Evolutionary conservation across 2,797 vertebrate genomes (phyloP).

Genomic region (Mormyrops boulengeri): DNA sequence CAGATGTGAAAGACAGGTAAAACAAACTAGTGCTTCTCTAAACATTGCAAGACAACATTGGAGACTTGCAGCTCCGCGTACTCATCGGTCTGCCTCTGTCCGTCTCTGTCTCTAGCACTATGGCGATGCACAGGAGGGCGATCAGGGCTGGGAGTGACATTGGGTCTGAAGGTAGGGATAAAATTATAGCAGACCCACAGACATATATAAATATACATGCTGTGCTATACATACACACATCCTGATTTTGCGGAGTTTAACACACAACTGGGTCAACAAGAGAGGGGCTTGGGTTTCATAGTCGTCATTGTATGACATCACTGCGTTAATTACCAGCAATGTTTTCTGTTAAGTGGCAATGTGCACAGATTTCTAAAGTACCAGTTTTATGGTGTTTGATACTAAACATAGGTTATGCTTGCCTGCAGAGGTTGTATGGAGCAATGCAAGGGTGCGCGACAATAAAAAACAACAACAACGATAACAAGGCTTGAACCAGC

Average conservation of each 20-base stretch:
- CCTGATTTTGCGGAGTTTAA: not conserved
- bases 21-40: not conserved
- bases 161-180: not conserved
- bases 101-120: slow-evolving; percentile 12
- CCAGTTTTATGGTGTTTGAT: not conserved
- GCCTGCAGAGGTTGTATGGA: not conserved
- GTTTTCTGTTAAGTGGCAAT: not conserved
- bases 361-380: not conserved
- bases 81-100: not conserved
- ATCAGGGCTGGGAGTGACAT: no score
- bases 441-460: not conserved
- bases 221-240: not conserved
- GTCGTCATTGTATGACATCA: not conserved
- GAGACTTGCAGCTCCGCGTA: not conserved
- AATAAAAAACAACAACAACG: not conserved
- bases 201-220: not conserved
- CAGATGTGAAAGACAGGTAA: not conserved
- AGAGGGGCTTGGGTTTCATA: not conserved
- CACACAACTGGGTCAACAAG: not conserved
- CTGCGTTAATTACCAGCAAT: not conserved
- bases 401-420: not conserved
- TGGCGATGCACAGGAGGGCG: no score
- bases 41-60: not conserved
- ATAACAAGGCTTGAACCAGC: not conserved
- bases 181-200: not conserved